phyloP scores from a whole-genome alignment of 2,113 vertebrate species.

The Eidolon helvum region DNA sequence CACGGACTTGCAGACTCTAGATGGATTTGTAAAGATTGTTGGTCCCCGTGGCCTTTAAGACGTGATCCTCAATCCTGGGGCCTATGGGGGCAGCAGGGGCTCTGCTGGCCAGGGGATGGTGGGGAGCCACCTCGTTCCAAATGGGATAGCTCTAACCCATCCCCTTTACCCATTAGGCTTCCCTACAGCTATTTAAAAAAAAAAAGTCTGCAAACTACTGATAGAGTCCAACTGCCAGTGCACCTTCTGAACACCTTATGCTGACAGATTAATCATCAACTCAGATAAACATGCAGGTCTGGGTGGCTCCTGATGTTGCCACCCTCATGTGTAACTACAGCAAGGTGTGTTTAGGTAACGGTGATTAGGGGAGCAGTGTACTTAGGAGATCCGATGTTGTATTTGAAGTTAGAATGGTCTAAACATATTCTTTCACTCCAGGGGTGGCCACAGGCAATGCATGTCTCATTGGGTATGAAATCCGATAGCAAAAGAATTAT shows the following conservation, averaged over 20 bases:
- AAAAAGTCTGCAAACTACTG: not conserved
- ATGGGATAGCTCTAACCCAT: not conserved
- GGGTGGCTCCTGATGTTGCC: not conserved
- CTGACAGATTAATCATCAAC: not conserved
- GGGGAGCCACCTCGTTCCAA: not conserved
- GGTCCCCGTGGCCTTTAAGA: not conserved
- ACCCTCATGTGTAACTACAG: not conserved
- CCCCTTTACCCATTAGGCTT: not conserved
- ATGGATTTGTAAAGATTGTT: not conserved
- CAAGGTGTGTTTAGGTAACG: not conserved
- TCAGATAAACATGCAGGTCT: not conserved
- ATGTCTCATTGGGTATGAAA: conserved; percentile 1
- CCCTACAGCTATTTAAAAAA: not conserved
- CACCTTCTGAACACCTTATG: not conserved
- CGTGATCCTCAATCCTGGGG: not conserved
- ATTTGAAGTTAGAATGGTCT: conserved; percentile 33
- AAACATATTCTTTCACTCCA: not conserved
- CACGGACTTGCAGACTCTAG: not conserved
- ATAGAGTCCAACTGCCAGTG: not conserved
- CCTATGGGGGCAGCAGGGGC: not conserved
- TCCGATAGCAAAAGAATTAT: not conserved
- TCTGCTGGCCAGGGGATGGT: not conserved
- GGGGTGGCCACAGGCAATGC: not conserved
- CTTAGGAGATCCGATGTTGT: not conserved
- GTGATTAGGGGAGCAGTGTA: not conserved